These are phyloP conservation scores for Cerastis rubricosa DNA, from an alignment of 2,888 invertebrate genomes.

Conservation along the genomic window DNA sequence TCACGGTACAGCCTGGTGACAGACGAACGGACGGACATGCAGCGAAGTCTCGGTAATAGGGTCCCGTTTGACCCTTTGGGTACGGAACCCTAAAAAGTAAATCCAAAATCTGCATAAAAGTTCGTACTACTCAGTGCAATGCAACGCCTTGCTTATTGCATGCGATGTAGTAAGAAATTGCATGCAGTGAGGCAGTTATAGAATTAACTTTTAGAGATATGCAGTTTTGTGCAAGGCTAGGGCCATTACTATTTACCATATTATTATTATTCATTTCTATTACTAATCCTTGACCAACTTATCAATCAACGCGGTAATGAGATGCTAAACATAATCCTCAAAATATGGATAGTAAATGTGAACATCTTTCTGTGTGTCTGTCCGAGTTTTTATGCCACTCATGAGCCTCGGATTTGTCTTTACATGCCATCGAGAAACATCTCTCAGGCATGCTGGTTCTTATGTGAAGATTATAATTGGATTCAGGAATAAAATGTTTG, in stretches of 20 bases:
- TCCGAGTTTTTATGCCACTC: too few species aligned
- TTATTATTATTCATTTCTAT: constrained; percentile 1
- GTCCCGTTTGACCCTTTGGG: too few species aligned
- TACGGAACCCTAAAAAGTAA: too few species aligned
- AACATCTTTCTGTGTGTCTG: too few species aligned
- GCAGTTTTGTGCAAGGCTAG: constrained; percentile 28
- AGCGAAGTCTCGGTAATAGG: too few species aligned
- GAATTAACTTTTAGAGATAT: constrained; percentile 25
- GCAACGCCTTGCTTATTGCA: neutral
- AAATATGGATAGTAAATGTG: neutral
- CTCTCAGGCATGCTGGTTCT: too few species aligned
- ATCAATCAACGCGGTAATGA: neutral
- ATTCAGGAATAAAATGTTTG: neutral
- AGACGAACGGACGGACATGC: too few species aligned
- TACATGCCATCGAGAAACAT: too few species aligned
- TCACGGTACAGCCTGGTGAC: too few species aligned
- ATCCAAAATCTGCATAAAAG: neutral
- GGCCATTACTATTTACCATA: neutral
- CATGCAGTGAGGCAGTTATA: constrained; percentile 33
- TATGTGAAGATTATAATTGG: too few species aligned
- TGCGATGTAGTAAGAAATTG: constrained; percentile 7
- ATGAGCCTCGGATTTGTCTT: too few species aligned
- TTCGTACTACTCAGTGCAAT: neutral
- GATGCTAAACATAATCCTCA: neutral
- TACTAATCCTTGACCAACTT: neutral